Conservation (phyloP, 1,140 invertebrate genomes). For the Hormaphis cornu region DNA sequence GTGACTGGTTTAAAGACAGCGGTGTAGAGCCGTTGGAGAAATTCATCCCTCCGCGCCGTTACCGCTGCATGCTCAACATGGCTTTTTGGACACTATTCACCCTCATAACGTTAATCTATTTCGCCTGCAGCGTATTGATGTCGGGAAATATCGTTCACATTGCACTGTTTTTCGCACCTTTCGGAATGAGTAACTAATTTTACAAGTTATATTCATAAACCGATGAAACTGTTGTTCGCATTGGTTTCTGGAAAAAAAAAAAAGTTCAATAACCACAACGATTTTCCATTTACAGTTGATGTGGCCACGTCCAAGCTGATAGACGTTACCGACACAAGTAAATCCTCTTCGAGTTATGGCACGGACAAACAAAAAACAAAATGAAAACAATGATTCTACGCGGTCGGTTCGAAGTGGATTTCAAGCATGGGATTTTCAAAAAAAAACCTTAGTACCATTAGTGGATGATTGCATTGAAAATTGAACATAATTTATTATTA, state of each 20-base stretch:
- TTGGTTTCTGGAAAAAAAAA: too few species aligned
- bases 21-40: conserved; percentile 53
- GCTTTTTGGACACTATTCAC: conserved; percentile 46
- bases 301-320: neutral
- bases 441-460: too few species aligned
- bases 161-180: neutral
- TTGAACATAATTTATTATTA: too few species aligned
- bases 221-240: too few species aligned
- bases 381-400: too few species aligned
- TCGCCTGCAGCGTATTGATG: neutral
- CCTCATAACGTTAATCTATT: neutral
- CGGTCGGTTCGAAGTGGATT: too few species aligned
- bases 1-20: conserved; percentile 68
- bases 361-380: neutral
- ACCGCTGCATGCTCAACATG: conserved; percentile 60
- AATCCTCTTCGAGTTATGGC: neutral
- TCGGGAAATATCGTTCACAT: neutral
- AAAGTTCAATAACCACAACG: neutral
- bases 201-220: neutral
- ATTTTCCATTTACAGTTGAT: neutral
- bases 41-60: conserved; percentile 49
- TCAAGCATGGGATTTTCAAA: too few species aligned
- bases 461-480: too few species aligned
- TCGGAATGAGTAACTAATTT: neutral
- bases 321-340: neutral